Evolutionary conservation across 2,113 vertebrate genomes (phyloP), one percentile per base, ranked within the genome.

Genomic region (Suricata suricatta): DNA sequence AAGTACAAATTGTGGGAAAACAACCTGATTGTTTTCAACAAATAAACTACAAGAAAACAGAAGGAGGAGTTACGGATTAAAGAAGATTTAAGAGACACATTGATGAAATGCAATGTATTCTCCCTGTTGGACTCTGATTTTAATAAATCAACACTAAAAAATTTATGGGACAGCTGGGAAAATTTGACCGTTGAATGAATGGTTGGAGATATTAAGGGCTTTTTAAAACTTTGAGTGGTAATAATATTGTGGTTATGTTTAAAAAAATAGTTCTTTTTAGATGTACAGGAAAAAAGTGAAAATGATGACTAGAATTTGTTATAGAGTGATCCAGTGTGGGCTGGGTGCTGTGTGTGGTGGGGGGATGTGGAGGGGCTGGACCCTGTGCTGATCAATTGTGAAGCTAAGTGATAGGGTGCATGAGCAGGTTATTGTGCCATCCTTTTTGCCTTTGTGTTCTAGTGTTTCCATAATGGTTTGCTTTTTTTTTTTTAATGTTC

Each of bases 121-220:
- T 68, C 47, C 38, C 31, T 79, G 5, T 68, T 84, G 63, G 21
- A 91, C 69, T 90, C 52, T 88, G 71, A 81, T 93, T 95, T 91
- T 35, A 91, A 54, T 90, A 93, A 90, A 87, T 88, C 38, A 60
- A 21, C 33, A 90, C 27, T 90, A 52, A 87, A 82, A 95, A 76
- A 47, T 64, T 44, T 88, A 60, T 82, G 66, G 60, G 57, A 66
- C 21, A 57, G 5, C n/a, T 93, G 25, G 63, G 57, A 91, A 60
- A 88, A 60, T 82, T 54, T 95, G 89, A 90, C 33, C 54, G 83
- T 95, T 69, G 77, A 52, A 31, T 69, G 77, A 52, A 31, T 93
- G 91, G 82, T 93, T 96, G 41, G 44, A 44, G 14, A 91, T 95
- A 72, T 71, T 88, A 90, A 85, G 66, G 64, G 23, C 25, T 88